Percentiles rank a stretch among this genome's conserved stretches.
Conservation (phyloP, 1,140 invertebrate genomes). For the Alviniconcha marisindica region DNA sequence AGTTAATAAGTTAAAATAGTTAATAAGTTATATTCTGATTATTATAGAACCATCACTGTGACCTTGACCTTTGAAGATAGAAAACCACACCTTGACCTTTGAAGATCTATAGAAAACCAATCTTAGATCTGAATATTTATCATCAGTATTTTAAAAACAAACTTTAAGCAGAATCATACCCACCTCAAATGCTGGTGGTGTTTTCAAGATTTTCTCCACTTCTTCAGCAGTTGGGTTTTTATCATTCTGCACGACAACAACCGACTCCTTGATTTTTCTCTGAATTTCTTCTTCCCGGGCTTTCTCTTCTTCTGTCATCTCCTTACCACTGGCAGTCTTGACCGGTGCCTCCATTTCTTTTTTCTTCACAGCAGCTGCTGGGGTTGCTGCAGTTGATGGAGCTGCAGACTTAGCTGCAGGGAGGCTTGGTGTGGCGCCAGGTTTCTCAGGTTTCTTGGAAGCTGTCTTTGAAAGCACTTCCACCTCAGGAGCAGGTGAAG, state of each 20-base stretch:
- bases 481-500: not conserved
- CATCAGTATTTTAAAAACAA: no score
- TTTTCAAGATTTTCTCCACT: slow-evolving; percentile 11
- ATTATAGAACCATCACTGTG: no score
- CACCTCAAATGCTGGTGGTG: slow-evolving; percentile 17
- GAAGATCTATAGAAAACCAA: no score
- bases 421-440: not conserved
- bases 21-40: no score
- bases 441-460: not conserved
- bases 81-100: no score
- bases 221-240: slow-evolving; percentile 26
- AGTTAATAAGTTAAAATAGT: no score
- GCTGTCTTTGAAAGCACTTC: not conserved
- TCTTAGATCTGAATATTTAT: no score
- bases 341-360: not conserved
- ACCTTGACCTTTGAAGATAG: no score
- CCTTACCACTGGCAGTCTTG: not conserved
- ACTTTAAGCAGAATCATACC: not conserved
- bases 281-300: slow-evolving; percentile 30
- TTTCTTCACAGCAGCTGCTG: not conserved
- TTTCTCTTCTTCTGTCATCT: slow-evolving; percentile 31
- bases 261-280: slow-evolving; percentile 33
- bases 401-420: not conserved
- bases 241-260: not conserved
- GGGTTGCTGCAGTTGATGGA: not conserved